phyloP scores from a whole-genome alignment of 2,888 invertebrate genomes.

The Spilosoma lubricipeda region DNA sequence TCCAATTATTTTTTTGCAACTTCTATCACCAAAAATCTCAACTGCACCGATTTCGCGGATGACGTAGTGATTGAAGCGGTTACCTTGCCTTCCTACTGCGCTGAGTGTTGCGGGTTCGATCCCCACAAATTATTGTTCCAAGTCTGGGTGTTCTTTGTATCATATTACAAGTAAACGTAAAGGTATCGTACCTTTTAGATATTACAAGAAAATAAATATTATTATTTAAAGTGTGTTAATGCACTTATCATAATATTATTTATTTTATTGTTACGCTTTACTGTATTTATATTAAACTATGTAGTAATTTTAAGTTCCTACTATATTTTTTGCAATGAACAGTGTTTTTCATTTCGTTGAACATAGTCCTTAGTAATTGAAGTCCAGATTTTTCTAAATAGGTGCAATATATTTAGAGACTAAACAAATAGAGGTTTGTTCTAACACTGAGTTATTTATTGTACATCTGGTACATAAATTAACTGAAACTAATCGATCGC shows the following conservation, averaged over 20 bases:
- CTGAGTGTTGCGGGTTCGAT: too few relatives aligned
- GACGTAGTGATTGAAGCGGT: too few relatives aligned
- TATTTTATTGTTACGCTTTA: background rate
- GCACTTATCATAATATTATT: too few relatives aligned
- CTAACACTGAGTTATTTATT: slow-evolving; percentile 2
- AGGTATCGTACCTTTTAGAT: background rate
- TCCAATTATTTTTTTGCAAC: background rate
- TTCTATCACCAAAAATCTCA: background rate
- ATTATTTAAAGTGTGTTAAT: too few relatives aligned
- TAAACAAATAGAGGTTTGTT: background rate
- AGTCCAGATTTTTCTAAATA: background rate
- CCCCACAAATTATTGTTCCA: too few relatives aligned
- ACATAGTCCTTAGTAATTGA: background rate
- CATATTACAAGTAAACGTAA: background rate
- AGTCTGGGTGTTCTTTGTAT: too few relatives aligned
- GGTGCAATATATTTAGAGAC: background rate
- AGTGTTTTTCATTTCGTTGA: background rate
- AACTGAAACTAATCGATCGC: slow-evolving; percentile 10
- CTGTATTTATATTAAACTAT: background rate
- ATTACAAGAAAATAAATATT: background rate
- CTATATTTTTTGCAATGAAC: background rate
- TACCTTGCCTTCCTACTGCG: too few relatives aligned
- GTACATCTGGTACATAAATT: slow-evolving; percentile 8
- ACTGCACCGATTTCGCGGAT: too few relatives aligned
- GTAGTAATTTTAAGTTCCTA: too few relatives aligned